phyloP scores from a whole-genome alignment of 2,113 vertebrate genomes.

The Myxocyprinus asiaticus region DNA sequence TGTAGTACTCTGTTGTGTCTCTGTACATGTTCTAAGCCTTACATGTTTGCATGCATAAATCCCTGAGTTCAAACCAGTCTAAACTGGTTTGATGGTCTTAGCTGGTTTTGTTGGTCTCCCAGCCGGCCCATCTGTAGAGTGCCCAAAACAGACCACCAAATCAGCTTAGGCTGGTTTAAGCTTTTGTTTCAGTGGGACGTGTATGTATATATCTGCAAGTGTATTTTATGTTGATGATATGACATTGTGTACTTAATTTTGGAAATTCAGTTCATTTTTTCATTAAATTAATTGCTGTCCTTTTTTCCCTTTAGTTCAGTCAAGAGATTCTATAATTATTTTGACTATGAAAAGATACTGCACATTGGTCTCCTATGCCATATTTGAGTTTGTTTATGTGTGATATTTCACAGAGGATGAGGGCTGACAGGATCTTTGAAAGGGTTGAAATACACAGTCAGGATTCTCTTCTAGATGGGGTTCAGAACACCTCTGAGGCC shows the following conservation, averaged over 20 bases:
- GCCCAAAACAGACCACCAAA: too few relatives aligned
- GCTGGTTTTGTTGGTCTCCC: too few relatives aligned
- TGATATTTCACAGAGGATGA: constrained; percentile 85
- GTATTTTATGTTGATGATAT: constrained; percentile 18
- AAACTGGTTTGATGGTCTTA: too few relatives aligned
- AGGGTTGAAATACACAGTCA: constrained; percentile 74
- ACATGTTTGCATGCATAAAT: constrained; percentile 35
- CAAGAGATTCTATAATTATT: background rate
- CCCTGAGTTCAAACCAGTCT: too few relatives aligned
- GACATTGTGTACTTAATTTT: too few relatives aligned
- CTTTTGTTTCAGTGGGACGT: background rate
- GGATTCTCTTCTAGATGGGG: constrained; percentile 88
- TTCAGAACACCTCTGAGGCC: constrained; percentile 77
- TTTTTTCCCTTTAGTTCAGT: background rate
- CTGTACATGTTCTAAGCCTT: constrained; percentile 5
- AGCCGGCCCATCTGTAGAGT: too few relatives aligned
- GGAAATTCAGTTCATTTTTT: too few relatives aligned
- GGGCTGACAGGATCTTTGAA: constrained; percentile 73
- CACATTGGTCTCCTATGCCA: background rate
- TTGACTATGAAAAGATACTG: background rate
- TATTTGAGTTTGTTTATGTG: constrained; percentile 47
- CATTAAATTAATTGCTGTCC: background rate
- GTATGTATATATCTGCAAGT: constrained; percentile 45
- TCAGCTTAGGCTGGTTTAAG: too few relatives aligned
- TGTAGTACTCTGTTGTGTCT: constrained; percentile 24